Base-by-base conservation (phyloP, 2,113 vertebrate genomes). In the Alouatta palliata region DNA sequence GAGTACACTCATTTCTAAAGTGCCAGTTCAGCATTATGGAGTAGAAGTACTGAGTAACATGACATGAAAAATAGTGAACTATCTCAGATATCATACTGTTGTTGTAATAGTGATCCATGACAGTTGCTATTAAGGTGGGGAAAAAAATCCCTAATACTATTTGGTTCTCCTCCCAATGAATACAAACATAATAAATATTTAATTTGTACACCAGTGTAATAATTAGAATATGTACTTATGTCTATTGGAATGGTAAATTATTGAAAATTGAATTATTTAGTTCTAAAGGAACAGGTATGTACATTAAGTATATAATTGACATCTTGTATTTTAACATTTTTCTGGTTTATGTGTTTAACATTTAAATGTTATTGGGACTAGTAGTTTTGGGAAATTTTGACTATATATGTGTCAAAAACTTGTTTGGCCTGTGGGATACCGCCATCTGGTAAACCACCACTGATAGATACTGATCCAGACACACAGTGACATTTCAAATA, bases 121-220 rank as follows among this genome's bases (percentile, higher is more conserved):
- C 6, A 14, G n/a, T 91, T 89, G 66, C 19, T 73, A 6, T 61
- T 89, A 87, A 82, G 25, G 76, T 90, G 40, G 17, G 32, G 76
- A 70, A 64, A 64, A 70, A 79, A 56, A 75, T 70, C n/a, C 66
- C 9, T 16, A 54, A 87, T 16, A 54, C 2, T 8, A 93, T 94
- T 87, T 91, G 6, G 64, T 84, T 96, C 45, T 94, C 37, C 77
- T 64, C 32, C 32, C n/a, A 68, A 45, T 56, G 30, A 95, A 94
- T 70, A 80, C 8, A 96, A 20, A 85, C 81, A 47, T 35, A 77
- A 70, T 40, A 86, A 64, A 75, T 85, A 6, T 40, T 40, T 90
- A 90, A 81, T 92, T 90, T 94, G 21, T 2, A 66, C 68, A 71
- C 61, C 40, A 81, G 10, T 43, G 13, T 27, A 82, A 61, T 84